These are phyloP conservation scores for Drosophila putrida DNA, from an alignment of 2,888 invertebrate species.

Conservation along the genomic window DNA sequence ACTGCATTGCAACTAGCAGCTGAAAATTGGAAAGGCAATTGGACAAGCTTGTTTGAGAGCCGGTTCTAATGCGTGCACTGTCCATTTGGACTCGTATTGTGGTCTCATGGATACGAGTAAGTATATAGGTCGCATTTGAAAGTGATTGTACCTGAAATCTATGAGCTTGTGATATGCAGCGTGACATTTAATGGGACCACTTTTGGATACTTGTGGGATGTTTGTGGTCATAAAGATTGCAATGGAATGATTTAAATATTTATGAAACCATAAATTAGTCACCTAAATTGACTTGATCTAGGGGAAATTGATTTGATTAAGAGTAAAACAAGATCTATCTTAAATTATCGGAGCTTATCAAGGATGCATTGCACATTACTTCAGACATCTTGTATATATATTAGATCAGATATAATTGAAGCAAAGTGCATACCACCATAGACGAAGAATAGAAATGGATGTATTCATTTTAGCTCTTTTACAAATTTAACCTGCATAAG, in stretches of 20 bases:
- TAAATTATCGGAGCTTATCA: neutral
- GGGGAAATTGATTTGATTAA: neutral
- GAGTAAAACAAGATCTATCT: neutral
- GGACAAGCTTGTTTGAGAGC: constrained; percentile 60
- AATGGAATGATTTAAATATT: constrained; percentile 2
- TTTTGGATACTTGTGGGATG: constrained; percentile 28
- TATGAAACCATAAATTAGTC: neutral
- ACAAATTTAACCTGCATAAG: no score
- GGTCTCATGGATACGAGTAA: constrained; percentile 18
- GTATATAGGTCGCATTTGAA: constrained; percentile 73
- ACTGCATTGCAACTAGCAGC: constrained; percentile 35
- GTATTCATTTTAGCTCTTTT: no score
- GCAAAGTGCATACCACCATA: no score
- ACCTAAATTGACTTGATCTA: constrained; percentile 6
- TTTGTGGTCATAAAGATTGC: constrained; percentile 21
- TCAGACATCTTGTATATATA: neutral
- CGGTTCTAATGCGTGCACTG: constrained; percentile 76
- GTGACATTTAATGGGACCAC: constrained; percentile 44
- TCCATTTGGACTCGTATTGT: constrained; percentile 44
- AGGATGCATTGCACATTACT: neutral
- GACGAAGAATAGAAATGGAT: no score
- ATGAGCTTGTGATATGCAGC: constrained; percentile 36
- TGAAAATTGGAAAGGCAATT: constrained; percentile 69
- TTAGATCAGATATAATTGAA: no score
- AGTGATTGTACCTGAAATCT: constrained; percentile 67